Conservation (phyloP, 2,113 vertebrate genomes). For the Puffinus mauretanicus region DNA sequence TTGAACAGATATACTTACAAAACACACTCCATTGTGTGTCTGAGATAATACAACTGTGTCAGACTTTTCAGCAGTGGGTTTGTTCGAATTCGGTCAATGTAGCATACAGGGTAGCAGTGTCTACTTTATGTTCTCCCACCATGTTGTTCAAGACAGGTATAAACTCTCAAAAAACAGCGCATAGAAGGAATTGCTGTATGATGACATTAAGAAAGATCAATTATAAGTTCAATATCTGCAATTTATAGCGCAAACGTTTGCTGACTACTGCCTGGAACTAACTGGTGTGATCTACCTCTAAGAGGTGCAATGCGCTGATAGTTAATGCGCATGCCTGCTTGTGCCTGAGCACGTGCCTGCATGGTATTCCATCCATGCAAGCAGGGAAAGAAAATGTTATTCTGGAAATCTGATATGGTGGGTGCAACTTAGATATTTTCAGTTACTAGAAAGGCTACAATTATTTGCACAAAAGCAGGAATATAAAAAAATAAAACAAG, state of each 20-base stretch:
- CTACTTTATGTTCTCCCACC: fast-evolving
- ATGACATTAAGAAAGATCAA: background rate
- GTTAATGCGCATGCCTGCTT: fast-evolving
- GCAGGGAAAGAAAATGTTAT: background rate
- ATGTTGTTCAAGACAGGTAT: fast-evolving
- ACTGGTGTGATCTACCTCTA: background rate
- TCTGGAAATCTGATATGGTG: background rate
- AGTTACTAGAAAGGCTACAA: background rate
- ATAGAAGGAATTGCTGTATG: background rate
- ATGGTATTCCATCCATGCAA: fast-evolving
- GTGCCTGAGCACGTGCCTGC: background rate
- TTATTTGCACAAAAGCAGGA: background rate
- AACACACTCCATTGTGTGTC: background rate
- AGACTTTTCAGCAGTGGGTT: background rate
- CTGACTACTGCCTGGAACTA: background rate
- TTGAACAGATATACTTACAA: background rate
- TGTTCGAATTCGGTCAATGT: fast-evolving
- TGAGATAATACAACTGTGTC: background rate
- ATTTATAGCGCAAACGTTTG: background rate
- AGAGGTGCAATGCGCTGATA: background rate
- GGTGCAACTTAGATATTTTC: background rate
- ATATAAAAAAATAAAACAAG: fast-evolving
- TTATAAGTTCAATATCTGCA: background rate
- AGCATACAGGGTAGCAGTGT: fast-evolving
- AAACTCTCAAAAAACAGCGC: background rate